These are phyloP conservation scores for Monochamus saltuarius DNA, from an alignment of 1,140 invertebrate species.

Conservation along the genomic window DNA sequence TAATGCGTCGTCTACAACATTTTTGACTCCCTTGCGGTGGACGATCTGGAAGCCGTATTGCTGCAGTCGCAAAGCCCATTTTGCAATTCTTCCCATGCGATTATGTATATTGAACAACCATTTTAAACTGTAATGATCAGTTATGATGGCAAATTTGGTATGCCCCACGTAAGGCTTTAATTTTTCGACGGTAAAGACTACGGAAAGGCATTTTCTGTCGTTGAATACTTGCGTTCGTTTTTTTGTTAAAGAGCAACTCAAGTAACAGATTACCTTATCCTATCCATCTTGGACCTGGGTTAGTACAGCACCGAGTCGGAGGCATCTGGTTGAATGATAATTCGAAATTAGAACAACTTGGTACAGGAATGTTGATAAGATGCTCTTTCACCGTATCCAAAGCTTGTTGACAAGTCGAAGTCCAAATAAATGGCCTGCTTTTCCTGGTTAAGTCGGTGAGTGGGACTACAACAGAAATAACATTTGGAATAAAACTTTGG, in stretches of 20 bases:
- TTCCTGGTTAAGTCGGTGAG: slow-evolving; percentile 39
- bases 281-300: slow-evolving; percentile 20
- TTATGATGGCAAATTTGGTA: slow-evolving; percentile 52
- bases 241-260: slow-evolving; percentile 23
- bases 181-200: slow-evolving; percentile 52
- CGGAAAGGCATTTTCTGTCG: slow-evolving; percentile 53
- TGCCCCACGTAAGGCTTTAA: slow-evolving; percentile 51
- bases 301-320: slow-evolving; percentile 4
- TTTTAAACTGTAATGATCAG: slow-evolving; percentile 54
- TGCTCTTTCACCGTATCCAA: slow-evolving; percentile 6
- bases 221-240: slow-evolving; percentile 52
- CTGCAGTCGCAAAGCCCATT: slow-evolving; percentile 53
- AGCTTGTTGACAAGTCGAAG: slow-evolving; percentile 3
- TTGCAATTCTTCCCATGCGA: slow-evolving; percentile 48
- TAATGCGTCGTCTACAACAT: slow-evolving; percentile 27
- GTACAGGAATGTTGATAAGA: slow-evolving; percentile 35
- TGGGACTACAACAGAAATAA: slow-evolving; percentile 9
- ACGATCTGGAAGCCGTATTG: slow-evolving; percentile 50
- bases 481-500: slow-evolving; percentile 11
- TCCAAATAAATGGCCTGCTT: slow-evolving; percentile 18
- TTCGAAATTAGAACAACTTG: slow-evolving; percentile 41
- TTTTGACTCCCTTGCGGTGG: slow-evolving; percentile 46
- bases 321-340: slow-evolving; percentile 32
- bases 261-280: slow-evolving; percentile 53
- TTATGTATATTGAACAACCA: too few relatives aligned